Evolutionary conservation across 2,888 invertebrate species (phyloP).

Genomic region (Glyphotaelius pellucidus): DNA sequence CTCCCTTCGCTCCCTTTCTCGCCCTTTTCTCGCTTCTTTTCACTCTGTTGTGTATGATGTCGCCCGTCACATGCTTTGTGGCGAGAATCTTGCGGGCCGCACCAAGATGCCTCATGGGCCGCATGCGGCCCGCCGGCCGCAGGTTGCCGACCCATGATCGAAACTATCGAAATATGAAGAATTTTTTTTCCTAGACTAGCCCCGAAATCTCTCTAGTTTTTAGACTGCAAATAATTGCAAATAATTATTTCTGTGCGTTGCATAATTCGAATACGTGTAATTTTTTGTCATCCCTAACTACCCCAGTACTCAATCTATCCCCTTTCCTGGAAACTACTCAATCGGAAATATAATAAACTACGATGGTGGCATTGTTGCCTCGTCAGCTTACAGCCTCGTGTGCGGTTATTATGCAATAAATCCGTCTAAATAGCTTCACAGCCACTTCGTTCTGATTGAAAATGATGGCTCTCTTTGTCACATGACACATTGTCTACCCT

Average conservation of each 20-base stretch:
- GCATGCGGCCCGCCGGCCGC: no score
- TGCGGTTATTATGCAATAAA: constrained; percentile 33
- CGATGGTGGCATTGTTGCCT: constrained; percentile 24
- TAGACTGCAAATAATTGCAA: background rate
- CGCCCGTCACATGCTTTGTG: no score
- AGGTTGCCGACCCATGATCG: no score
- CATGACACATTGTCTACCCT: background rate
- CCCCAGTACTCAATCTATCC: background rate
- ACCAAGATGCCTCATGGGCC: no score
- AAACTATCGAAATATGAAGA: no score
- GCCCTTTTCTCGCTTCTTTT: no score
- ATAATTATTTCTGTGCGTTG: background rate
- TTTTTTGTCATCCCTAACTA: background rate
- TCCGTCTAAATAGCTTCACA: constrained; percentile 31
- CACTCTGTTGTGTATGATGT: no score
- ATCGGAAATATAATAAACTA: constrained; percentile 29
- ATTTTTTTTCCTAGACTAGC: no score
- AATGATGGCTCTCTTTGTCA: constrained; percentile 10
- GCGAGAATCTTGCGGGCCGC: no score
- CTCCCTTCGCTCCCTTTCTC: no score
- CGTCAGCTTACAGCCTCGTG: constrained; percentile 8
- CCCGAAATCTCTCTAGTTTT: no score
- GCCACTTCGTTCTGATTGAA: constrained; percentile 20
- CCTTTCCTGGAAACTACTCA: background rate
- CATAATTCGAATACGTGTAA: background rate